Evolutionary conservation across 2,797 vertebrate species (phyloP).

Genomic region (Enteromius unitaeniatus): DNA sequence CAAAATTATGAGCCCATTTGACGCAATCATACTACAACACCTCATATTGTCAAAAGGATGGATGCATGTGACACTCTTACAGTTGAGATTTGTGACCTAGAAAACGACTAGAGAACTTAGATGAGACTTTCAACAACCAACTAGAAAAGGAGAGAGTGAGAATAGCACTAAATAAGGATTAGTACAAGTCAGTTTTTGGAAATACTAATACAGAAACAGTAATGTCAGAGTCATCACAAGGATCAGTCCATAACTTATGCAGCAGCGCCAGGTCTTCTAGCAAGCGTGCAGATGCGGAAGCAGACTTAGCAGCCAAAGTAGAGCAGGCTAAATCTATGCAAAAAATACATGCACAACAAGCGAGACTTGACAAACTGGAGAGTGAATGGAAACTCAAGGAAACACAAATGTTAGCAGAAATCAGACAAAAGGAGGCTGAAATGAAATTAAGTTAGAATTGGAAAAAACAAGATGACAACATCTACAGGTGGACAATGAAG

Average conservation of each 20-base stretch:
- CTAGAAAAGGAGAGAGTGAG: no score
- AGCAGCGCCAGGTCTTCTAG: background rate
- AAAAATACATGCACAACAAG: conserved; percentile 1
- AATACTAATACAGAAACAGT: no score
- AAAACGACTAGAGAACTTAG: background rate
- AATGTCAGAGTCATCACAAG: background rate
- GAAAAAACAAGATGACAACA: background rate
- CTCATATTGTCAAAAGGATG: conserved; percentile 49
- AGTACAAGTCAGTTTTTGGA: no score
- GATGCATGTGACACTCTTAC: conserved; percentile 51
- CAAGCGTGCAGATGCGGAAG: no score
- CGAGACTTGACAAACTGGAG: background rate
- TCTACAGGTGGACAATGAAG: background rate
- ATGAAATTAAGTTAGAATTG: background rate
- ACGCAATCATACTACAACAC: conserved; percentile 24
- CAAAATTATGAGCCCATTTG: conserved; percentile 45
- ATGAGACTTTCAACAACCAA: background rate
- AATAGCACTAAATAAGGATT: no score
- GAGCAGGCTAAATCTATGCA: background rate
- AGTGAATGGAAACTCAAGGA: conserved; percentile 5
- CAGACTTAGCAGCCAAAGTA: no score
- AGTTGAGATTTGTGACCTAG: conserved; percentile 34
- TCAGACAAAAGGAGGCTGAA: background rate
- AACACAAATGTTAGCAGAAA: conserved; percentile 4
- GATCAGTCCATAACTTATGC: background rate